Base-by-base conservation (phyloP, 2,888 invertebrate species). In the Eurytoma californica region DNA sequence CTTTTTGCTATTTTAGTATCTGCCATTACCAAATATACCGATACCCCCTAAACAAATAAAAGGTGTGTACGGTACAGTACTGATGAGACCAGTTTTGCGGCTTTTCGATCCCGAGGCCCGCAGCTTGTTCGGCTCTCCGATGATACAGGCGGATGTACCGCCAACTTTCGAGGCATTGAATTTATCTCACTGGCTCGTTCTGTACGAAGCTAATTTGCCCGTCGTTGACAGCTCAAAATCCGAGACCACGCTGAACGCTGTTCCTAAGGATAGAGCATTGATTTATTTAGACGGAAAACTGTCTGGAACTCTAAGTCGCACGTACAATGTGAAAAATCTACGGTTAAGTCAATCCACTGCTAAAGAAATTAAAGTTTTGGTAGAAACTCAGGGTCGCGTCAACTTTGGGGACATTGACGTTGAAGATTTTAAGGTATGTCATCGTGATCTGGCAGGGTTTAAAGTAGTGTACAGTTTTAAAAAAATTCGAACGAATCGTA, bases 341-440 rank as follows among this genome's bases (percentile, higher is more conserved):
- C 18, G 77, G 0, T 57, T 89, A 13, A 68, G 75, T 49, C 67
- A 70, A 3, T 68, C 75, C 3, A 83, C 75, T 0, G 80, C 66
- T 14, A 80, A 77, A 0, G 80, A 92, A 63, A 89, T 91, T 60
- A 60, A 80, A 53, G 79, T 92, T 13, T 84, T 93, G 0, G 91
- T 91, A 2, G 97, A 97, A 90, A 96, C 95, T 88, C 95, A 96
- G 91, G 97, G 97, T 12, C 92, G 97, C 72, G 93, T 95, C 66
- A 96, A 96, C 88, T 96, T 91, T 85, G 93, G 94, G 65, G 80
- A 85, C 74, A 30, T 78, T 9, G 84, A 80, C 24, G 87, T 93
- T 39, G 86, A 86, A 63, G 91, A 91, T 80, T 88, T 86, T 72
- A 91, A 91, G 88, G 91, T 91, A 83, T 7, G 9, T 53, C 20